Evolutionary conservation across 1,140 invertebrate genomes (phyloP), one percentile per base, ranked within the genome.

Genomic region (Cydia splendana): DNA sequence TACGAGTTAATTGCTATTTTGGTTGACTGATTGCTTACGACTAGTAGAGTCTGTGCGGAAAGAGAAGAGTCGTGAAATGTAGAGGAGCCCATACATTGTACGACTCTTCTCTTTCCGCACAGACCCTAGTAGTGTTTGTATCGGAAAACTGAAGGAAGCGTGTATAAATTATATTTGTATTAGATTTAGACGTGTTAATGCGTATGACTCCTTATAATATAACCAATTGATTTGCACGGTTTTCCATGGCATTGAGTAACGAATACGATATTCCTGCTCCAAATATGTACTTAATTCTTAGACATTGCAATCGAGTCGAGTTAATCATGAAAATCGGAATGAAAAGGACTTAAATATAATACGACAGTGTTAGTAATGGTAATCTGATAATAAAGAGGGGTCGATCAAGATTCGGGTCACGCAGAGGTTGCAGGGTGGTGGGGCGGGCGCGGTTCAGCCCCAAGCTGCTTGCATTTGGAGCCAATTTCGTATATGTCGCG

Each of bases 341-440:
- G 51, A 53, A 53, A 7, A 62, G 15, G 65, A 2, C 24, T 34
- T 38, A 34, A 30, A n/a, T 34, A 38, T 69, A 34, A 34, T 69
- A 69, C 6, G 28, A 38, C 30, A 71, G 34, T 38, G 77, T 75
- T 80, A 24, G 67, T 80, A 77, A 80, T 81, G 77, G 75, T 79
- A 81, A 83, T 81, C 69, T 76, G 76, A 84, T 83, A 83, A 81
- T 82, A 81, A 80, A 82, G 78, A 81, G 75, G 77, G 79, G 57
- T 78, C 69, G 74, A 73, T 62, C 65, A 79, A 71, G 65, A 86
- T 87, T 85, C 81, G 53, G 78, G 80, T 87, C 85, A 85, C 82
- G 82, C 79, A 83, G 80, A 77, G 84, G 78, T 18, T 30, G 76
- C 57, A 77, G 38, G 74, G 18, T 38, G 65, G 65, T 51, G 48